These are phyloP conservation scores for Morbakka virulenta DNA, from an alignment of 30 jellyfish, hydroid and myxozoan species.

Conservation along the genomic window DNA sequence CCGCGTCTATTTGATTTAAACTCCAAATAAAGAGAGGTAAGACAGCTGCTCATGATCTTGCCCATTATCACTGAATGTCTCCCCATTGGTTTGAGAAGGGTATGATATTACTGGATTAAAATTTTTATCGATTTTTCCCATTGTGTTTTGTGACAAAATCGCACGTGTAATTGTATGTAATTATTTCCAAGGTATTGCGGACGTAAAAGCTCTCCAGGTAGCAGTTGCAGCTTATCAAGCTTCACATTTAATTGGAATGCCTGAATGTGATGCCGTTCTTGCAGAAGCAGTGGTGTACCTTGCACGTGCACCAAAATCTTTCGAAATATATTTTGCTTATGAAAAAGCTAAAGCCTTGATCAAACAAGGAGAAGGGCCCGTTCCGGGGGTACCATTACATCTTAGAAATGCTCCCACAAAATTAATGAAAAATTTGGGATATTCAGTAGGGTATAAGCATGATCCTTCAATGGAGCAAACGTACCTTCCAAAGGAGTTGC, in stretches of 20 bases:
- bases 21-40: too few relatives aligned
- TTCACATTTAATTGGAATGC: constrained; percentile 93
- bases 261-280: constrained; percentile 85
- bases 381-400: constrained; percentile 87
- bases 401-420: constrained; percentile 83
- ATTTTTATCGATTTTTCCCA: too few relatives aligned
- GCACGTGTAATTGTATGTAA: too few relatives aligned
- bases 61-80: too few relatives aligned
- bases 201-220: constrained; percentile 60
- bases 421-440: constrained; percentile 67
- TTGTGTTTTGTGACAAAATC: too few relatives aligned
- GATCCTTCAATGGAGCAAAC: constrained; percentile 60
- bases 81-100: too few relatives aligned
- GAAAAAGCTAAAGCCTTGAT: constrained; percentile 44
- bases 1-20: too few relatives aligned
- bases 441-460: constrained; percentile 72
- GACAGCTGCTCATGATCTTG: too few relatives aligned
- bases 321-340: constrained; percentile 77
- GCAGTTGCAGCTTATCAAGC: constrained; percentile 91
- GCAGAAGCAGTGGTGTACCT: constrained; percentile 74
- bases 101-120: too few relatives aligned
- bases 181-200: constrained; percentile 93
- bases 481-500: constrained; percentile 29
- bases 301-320: constrained; percentile 82
- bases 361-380: constrained; percentile 58